Percentiles rank a stretch among this genome's conserved stretches.
phyloP scores from a whole-genome alignment of 2,888 invertebrate species.

The Noctua janthe region DNA sequence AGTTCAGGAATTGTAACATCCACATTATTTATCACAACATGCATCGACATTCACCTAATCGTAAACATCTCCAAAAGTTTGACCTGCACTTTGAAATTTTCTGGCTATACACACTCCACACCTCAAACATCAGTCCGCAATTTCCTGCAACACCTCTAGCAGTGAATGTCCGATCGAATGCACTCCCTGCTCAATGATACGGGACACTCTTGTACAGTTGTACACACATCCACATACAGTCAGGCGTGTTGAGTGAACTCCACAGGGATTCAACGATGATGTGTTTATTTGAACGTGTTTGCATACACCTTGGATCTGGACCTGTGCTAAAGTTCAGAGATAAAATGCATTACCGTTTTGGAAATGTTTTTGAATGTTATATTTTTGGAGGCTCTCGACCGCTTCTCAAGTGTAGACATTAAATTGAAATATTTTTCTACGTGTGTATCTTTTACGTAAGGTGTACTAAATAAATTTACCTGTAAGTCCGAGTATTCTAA shows the following conservation, averaged over 20 bases:
- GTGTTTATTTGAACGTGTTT: constrained; percentile 29
- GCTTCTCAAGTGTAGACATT: neutral
- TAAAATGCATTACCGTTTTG: neutral
- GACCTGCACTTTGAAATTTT: constrained; percentile 3
- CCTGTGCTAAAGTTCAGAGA: neutral
- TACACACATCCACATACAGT: constrained; percentile 4
- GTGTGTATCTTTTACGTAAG: neutral
- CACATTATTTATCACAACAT: neutral
- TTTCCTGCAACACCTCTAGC: constrained; percentile 26
- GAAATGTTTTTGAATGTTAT: neutral
- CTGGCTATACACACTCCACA: constrained; percentile 7
- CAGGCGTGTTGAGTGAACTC: constrained; percentile 15
- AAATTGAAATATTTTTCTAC: neutral
- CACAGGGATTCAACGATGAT: constrained; percentile 16
- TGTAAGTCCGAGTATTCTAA: neutral
- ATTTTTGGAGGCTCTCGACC: neutral
- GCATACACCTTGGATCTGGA: neutral
- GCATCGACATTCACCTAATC: neutral
- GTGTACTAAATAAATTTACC: neutral
- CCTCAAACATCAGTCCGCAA: constrained; percentile 21
- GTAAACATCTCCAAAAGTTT: neutral
- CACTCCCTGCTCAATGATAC: constrained; percentile 37
- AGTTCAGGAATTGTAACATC: neutral
- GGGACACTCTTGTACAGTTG: constrained; percentile 15
- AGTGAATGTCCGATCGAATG: constrained; percentile 14